phyloP scores from a whole-genome alignment of 2,888 invertebrate genomes.

The Monoplex corrugatus region DNA sequence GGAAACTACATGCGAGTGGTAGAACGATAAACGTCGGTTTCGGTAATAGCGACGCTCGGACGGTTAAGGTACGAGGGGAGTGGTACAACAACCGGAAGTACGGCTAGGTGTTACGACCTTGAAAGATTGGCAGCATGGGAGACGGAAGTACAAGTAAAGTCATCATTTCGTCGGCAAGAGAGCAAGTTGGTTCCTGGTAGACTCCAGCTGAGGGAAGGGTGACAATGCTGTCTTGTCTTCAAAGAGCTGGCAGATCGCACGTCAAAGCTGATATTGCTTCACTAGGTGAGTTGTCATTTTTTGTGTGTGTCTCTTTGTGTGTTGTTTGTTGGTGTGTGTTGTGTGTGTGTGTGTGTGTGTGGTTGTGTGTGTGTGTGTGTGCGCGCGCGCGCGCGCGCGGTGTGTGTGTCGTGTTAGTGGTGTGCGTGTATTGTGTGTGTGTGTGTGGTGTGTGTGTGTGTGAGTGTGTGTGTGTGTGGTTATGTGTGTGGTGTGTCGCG shows the following conservation, averaged over 20 bases:
- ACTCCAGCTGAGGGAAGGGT: conserved; percentile 98
- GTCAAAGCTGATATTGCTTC: conserved; percentile 98
- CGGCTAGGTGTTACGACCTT: conserved; percentile 99
- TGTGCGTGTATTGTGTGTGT: background rate
- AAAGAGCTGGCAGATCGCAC: conserved; percentile 98
- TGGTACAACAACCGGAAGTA: conserved; percentile 99
- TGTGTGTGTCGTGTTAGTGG: too few species aligned
- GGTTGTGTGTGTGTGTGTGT: background rate
- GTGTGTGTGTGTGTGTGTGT: too few species aligned
- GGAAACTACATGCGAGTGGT: conserved; percentile 99
- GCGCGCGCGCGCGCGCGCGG: background rate
- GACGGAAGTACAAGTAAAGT: conserved; percentile 99
- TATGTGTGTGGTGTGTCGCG: conserved; percentile 30
- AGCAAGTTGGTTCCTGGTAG: conserved; percentile 96
- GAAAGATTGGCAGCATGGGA: conserved; percentile 95
- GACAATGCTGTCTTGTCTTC: conserved; percentile 95
- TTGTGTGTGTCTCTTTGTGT: background rate
- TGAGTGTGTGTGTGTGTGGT: conserved; percentile 29
- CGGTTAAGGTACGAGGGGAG: conserved; percentile 97
- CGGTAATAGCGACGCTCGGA: conserved; percentile 99
- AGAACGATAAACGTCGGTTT: conserved; percentile 99
- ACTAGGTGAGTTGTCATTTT: conserved; percentile 86
- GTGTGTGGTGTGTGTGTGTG: background rate
- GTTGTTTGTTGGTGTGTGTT: background rate
- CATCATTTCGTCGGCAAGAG: conserved; percentile 94